These are phyloP conservation scores for Apodemus speciosus DNA, from an alignment of 2,113 vertebrate genomes.

Conservation along the genomic window DNA sequence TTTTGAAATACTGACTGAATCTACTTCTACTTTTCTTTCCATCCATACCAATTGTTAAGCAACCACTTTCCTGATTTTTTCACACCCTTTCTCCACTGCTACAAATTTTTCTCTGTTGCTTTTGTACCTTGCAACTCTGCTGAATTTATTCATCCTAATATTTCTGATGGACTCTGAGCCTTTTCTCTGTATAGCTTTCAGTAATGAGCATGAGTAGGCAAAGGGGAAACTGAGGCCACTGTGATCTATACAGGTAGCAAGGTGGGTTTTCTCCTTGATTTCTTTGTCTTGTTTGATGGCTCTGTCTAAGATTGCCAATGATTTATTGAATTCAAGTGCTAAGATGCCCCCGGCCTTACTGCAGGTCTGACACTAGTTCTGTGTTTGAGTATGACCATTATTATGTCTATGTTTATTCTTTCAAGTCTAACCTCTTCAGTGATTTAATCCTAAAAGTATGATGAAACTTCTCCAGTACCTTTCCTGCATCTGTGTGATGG, in stretches of 20 bases:
- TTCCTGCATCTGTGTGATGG: neutral
- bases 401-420: accelerated
- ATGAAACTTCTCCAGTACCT: neutral
- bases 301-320: neutral
- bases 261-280: neutral
- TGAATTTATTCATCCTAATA: too few relatives aligned
- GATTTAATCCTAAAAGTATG: neutral
- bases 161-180: neutral
- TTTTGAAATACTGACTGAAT: neutral
- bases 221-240: neutral
- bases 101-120: neutral
- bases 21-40: neutral
- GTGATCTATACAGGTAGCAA: neutral
- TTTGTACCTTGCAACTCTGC: neutral
- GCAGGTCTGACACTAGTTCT: accelerated
- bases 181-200: neutral
- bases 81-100: neutral
- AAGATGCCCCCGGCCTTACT: neutral
- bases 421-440: too few relatives aligned
- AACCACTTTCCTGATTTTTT: neutral
- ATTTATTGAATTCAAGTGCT: neutral
- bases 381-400: neutral
- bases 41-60: neutral
- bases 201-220: neutral
- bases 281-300: neutral